These are phyloP conservation scores for Torymus tubicola DNA, from an alignment of 2,888 invertebrate species.

Conservation along the genomic window DNA sequence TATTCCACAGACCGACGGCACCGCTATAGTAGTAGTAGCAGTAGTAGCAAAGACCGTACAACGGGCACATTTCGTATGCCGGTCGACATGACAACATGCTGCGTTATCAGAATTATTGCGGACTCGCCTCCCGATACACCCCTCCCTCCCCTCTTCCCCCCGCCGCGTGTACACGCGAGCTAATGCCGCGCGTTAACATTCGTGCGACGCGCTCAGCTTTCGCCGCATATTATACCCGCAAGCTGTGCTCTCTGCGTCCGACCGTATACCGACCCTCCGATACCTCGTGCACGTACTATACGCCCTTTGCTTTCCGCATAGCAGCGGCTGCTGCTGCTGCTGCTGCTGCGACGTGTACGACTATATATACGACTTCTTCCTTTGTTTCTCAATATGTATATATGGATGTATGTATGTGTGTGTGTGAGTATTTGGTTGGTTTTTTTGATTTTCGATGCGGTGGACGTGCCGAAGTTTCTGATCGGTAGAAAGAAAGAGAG, in stretches of 20 bases:
- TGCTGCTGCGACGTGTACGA: too few relatives aligned
- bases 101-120: conserved; percentile 76
- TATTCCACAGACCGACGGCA: too few relatives aligned
- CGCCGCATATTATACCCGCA: conserved; percentile 51
- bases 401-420: too few relatives aligned
- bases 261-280: too few relatives aligned
- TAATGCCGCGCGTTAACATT: conserved; percentile 76
- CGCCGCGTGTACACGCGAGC: conserved; percentile 56
- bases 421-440: too few relatives aligned
- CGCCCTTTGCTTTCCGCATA: neutral
- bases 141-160: conserved; percentile 49
- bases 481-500: too few relatives aligned
- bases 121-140: conserved; percentile 41
- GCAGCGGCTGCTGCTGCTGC: too few relatives aligned
- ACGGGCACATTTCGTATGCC: conserved; percentile 72
- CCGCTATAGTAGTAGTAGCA: too few relatives aligned
- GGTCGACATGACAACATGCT: conserved; percentile 75
- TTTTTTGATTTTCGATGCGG: too few relatives aligned
- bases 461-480: too few relatives aligned
- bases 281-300: neutral
- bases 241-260: conserved; percentile 43
- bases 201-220: conserved; percentile 65
- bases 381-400: too few relatives aligned
- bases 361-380: too few relatives aligned
- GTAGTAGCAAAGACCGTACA: neutral